These are phyloP conservation scores for Sardinella longiceps DNA, from an alignment of 2,797 vertebrate species.

Conservation along the genomic window DNA sequence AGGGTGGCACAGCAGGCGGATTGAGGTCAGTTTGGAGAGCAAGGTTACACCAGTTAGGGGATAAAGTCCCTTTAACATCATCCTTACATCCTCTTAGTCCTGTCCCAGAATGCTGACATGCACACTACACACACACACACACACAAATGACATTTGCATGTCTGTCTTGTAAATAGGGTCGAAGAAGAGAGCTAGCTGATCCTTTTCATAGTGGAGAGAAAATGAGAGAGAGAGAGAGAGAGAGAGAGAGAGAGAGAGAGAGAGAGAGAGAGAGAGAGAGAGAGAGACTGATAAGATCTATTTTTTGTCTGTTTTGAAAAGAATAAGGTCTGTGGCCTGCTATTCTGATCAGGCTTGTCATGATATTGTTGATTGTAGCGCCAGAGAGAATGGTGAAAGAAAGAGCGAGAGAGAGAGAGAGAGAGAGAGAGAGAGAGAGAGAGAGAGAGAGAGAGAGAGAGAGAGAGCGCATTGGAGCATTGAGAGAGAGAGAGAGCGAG, in stretches of 20 bases:
- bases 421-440: conserved; percentile 65
- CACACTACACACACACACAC: not conserved
- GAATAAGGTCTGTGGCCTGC: conserved; percentile 59
- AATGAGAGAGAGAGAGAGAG: not conserved
- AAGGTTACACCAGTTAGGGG: conserved; percentile 22
- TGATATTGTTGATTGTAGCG: conserved; percentile 68
- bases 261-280: not conserved
- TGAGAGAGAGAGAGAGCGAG: conserved; percentile 61
- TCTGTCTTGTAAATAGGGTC: not conserved
- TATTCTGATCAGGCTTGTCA: conserved; percentile 62
- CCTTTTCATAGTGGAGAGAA: not conserved
- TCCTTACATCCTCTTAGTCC: conserved; percentile 11
- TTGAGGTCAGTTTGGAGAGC: not conserved
- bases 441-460: conserved; percentile 48
- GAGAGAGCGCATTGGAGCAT: too few species aligned
- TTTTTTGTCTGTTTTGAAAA: conserved; percentile 47
- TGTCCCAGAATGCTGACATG: not conserved
- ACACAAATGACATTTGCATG: not conserved
- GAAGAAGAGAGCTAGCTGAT: not conserved
- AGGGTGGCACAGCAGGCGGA: not conserved
- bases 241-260: not conserved
- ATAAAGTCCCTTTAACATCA: conserved; percentile 32
- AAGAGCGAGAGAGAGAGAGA: conserved; percentile 50
- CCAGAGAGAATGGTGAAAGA: not conserved
- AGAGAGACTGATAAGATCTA: conserved; percentile 33